These are phyloP conservation scores for Lasioglossum vierecki DNA, from an alignment of 2,888 invertebrate genomes.

Conservation along the genomic window DNA sequence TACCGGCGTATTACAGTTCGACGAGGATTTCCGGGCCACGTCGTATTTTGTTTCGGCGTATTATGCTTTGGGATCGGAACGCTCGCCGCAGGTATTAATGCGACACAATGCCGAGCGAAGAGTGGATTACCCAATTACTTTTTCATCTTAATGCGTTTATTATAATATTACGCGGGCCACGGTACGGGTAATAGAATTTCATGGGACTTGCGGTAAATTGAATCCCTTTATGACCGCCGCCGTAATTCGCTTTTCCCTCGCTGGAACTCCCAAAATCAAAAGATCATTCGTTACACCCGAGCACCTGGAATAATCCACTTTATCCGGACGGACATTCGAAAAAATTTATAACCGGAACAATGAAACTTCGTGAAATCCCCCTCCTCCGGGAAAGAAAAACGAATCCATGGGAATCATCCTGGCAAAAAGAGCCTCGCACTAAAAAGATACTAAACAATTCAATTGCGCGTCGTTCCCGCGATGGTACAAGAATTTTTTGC, in stretches of 20 bases:
- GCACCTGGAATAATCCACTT: slow-evolving; percentile 7
- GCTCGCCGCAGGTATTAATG: not conserved
- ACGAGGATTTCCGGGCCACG: not conserved
- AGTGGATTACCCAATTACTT: slow-evolving; percentile 8
- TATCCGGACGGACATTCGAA: not conserved
- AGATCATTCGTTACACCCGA: slow-evolving; percentile 6
- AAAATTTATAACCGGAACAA: not conserved
- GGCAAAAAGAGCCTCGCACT: not conserved
- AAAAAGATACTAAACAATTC: not conserved
- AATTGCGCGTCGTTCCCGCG: not conserved
- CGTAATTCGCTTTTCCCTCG: slow-evolving; percentile 21
- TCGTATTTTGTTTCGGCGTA: slow-evolving; percentile 6
- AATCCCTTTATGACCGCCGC: slow-evolving; percentile 24
- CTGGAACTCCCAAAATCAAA: slow-evolving; percentile 14
- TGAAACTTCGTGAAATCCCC: not conserved
- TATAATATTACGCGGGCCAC: slow-evolving; percentile 9
- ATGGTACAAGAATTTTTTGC: not conserved
- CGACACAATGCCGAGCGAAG: not conserved
- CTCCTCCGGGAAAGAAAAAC: not conserved
- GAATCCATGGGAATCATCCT: not conserved
- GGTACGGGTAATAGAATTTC: slow-evolving; percentile 20
- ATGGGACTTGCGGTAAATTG: slow-evolving; percentile 21
- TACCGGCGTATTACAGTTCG: not conserved
- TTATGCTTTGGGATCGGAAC: not conserved
- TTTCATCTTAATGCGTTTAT: slow-evolving; percentile 18